Conservation (phyloP, 2,888 invertebrate genomes). For the Acrobasis suavella region DNA sequence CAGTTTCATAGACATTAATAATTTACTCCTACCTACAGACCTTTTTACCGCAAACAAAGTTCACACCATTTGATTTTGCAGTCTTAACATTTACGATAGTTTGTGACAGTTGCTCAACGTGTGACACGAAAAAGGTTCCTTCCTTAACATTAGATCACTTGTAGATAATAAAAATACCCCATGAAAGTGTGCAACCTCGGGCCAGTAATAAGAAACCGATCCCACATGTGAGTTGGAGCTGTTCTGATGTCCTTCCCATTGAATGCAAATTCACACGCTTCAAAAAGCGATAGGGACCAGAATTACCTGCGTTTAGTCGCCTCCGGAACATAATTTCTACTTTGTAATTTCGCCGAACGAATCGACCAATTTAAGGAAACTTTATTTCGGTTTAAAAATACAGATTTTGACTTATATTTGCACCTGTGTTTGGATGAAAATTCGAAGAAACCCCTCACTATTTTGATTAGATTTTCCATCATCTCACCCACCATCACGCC, state of each 20-base stretch:
- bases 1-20: too few relatives aligned
- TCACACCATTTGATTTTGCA: too few relatives aligned
- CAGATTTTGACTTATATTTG: conserved; percentile 1
- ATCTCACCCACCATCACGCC: too few relatives aligned
- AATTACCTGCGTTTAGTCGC: conserved; percentile 82
- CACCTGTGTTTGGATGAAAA: conserved; percentile 7
- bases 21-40: too few relatives aligned
- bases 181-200: neutral
- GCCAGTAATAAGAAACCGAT: conserved; percentile 10
- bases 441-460: too few relatives aligned
- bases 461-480: too few relatives aligned
- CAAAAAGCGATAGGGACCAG: conserved; percentile 73
- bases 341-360: conserved; percentile 62
- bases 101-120: too few relatives aligned
- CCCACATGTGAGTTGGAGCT: conserved; percentile 27
- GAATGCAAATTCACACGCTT: conserved; percentile 79
- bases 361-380: conserved; percentile 34
- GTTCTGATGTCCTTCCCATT: conserved; percentile 73
- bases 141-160: neutral
- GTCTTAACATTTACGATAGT: too few relatives aligned
- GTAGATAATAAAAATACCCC: neutral
- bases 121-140: too few relatives aligned
- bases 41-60: too few relatives aligned
- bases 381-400: conserved; percentile 7
- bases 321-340: conserved; percentile 75